phyloP scores from a whole-genome alignment of 2,113 vertebrate genomes.

The Arenaria interpres region DNA sequence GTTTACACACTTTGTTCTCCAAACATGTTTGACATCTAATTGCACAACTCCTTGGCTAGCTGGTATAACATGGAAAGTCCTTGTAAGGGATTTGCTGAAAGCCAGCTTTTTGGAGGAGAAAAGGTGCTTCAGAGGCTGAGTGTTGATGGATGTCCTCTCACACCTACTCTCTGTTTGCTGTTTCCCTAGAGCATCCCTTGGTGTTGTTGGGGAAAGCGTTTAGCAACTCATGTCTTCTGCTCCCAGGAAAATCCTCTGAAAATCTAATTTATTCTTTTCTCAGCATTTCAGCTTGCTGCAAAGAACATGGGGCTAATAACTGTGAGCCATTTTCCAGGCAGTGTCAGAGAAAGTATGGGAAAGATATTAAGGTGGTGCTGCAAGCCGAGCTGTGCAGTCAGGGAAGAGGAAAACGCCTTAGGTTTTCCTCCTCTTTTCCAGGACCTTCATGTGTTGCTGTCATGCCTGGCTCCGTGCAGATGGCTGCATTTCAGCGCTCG shows the following conservation, averaged over 20 bases:
- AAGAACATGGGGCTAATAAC: not conserved
- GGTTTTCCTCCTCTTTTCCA: not conserved
- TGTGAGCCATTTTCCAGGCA: accelerated
- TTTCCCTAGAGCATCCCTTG: not conserved
- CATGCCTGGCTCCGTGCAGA: not conserved
- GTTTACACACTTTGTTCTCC: not conserved
- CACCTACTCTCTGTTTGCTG: not conserved
- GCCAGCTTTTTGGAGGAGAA: not conserved
- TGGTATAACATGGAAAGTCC: not conserved
- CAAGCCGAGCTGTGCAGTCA: not conserved
- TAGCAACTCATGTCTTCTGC: not conserved
- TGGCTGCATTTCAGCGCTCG: not conserved
- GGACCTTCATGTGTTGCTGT: not conserved
- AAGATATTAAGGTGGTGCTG: not conserved
- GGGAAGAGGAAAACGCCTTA: not conserved
- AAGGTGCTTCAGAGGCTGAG: not conserved
- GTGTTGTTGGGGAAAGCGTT: accelerated
- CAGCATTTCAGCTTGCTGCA: not conserved
- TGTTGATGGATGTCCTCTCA: not conserved
- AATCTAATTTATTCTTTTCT: not conserved
- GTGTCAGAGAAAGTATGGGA: not conserved
- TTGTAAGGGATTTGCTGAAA: not conserved
- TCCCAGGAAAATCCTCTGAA: not conserved
- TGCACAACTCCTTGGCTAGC: constrained; percentile 1
- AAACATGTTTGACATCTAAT: not conserved